Evolutionary conservation across 2,888 invertebrate genomes (phyloP), one percentile per base, ranked within the genome.

Genomic region (Biston stratarius): DNA sequence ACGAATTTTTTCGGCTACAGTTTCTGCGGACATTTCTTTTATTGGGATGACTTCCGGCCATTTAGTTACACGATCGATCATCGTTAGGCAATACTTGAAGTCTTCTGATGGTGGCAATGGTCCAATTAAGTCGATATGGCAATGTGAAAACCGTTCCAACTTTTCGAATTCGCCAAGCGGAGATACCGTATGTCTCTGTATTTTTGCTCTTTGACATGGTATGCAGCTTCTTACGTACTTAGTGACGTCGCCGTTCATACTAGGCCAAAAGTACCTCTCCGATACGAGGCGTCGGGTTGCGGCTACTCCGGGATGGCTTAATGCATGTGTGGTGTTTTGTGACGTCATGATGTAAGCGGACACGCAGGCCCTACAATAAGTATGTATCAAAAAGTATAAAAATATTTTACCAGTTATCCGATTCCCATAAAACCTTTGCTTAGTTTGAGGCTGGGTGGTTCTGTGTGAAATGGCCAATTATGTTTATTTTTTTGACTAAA

Each of bases 1-100:
- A 75, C 74, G 6, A 84, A 62, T n/a, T 0, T 73, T 74, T n/a
- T 67, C 60, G 0, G 78, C 78, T 6, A 83, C 77, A 0, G 78
- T 80, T 9, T 78, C 75, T 0, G 82, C 47, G 0, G 83, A 78
- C 9, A 81, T 67, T 0, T 53, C 45, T 7, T 14, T 15, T 1
- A 55, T n/a, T 8, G 55, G 59, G 38, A 24, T 40, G 12, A 24
- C 24, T 42, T 49, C 33, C 2, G 62, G 72, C 49, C 24, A 69
- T 1, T 24, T 24, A 5, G 48, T 48, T 8, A 24, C 24, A 0
- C 59, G n/a, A 38, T 64, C 59, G 44, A 64, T 58, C 0, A 64
- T 15, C 3, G 58, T 64, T 0, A 64, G 6, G 1, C 15, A 38
- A 14, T 66, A 52, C 15, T 49, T 62, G 33, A 42, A 59, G 8